phyloP scores from a whole-genome alignment of 2,113 vertebrate genomes.

The Macquaria ambigua region DNA sequence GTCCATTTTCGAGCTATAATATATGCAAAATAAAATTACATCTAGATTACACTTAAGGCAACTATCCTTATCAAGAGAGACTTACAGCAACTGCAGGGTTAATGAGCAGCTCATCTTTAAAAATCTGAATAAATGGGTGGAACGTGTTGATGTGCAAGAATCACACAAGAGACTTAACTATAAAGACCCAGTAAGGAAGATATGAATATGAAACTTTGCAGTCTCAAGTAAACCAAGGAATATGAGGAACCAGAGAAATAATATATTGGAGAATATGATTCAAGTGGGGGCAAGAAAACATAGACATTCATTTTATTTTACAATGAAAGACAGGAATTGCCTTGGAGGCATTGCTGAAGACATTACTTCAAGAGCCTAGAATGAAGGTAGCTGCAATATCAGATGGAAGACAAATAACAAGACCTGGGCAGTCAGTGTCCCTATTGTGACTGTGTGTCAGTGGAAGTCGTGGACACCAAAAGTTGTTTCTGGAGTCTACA shows the following conservation, averaged over 20 bases:
- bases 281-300: slow-evolving; percentile 16
- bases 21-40: neutral
- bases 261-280: slow-evolving; percentile 43
- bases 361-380: slow-evolving; percentile 31
- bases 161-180: neutral
- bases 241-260: slow-evolving; percentile 34
- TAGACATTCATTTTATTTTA: slow-evolving; percentile 62
- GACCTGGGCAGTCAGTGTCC: slow-evolving; percentile 14
- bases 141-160: neutral
- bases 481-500: slow-evolving; percentile 6
- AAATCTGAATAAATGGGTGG: neutral
- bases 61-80: neutral
- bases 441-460: slow-evolving; percentile 16
- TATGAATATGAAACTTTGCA: slow-evolving; percentile 24
- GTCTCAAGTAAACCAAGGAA: slow-evolving; percentile 19
- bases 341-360: slow-evolving; percentile 34
- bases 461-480: neutral
- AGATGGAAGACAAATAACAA: slow-evolving; percentile 49
- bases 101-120: neutral
- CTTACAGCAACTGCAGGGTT: neutral
- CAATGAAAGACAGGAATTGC: slow-evolving; percentile 49
- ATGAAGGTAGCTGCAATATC: slow-evolving; percentile 32
- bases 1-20: neutral
- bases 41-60: neutral
- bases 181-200: neutral